Percentiles rank a stretch among this genome's conserved stretches.
Conservation (phyloP, 2,113 vertebrate genomes). For the Lynx canadensis region DNA sequence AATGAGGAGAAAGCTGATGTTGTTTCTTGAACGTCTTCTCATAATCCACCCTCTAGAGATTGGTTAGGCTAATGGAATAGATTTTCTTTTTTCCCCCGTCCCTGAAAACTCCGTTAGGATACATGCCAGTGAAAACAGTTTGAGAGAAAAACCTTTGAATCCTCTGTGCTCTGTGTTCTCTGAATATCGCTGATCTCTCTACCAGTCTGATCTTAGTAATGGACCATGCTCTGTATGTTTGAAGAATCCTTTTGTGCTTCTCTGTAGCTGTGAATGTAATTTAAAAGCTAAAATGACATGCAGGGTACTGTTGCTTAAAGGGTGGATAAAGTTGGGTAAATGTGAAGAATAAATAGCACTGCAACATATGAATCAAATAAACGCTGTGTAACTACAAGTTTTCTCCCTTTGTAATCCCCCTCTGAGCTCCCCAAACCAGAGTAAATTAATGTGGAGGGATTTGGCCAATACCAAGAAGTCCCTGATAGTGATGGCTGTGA, state of each 20-base stretch:
- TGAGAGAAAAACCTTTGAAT: neutral
- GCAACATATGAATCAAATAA: neutral
- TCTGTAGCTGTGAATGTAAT: neutral
- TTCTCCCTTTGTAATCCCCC: neutral
- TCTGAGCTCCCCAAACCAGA: neutral
- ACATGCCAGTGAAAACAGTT: neutral
- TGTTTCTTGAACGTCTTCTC: constrained; percentile 1
- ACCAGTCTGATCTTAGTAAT: neutral
- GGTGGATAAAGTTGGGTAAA: neutral
- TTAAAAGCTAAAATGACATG: neutral
- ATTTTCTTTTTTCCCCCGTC: neutral
- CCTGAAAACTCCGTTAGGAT: neutral
- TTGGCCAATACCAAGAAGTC: neutral
- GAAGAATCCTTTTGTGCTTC: neutral
- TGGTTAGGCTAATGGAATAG: neutral
- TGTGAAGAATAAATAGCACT: neutral
- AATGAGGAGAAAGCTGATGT: neutral
- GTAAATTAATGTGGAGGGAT: neutral
- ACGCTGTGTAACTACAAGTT: neutral
- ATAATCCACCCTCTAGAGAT: neutral
- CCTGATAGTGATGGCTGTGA: too few species aligned
- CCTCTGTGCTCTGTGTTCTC: neutral
- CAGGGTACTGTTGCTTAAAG: neutral
- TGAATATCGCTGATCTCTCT: neutral
- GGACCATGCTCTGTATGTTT: neutral